Evolutionary conservation across 2,797 vertebrate species (phyloP).

Genomic region (Prionace glauca): DNA sequence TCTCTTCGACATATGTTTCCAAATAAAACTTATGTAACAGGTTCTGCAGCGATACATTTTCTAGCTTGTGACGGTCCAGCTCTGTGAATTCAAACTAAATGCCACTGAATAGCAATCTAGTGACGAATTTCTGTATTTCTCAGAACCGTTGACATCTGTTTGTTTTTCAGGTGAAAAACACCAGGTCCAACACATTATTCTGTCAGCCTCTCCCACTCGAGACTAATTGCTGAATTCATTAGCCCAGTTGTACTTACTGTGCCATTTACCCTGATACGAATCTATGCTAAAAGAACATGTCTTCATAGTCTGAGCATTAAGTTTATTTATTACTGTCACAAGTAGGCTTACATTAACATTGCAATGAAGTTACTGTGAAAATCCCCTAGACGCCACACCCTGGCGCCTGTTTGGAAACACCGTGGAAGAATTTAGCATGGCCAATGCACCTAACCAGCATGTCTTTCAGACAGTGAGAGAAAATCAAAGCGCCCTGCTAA

Average conservation of each 20-base stretch:
- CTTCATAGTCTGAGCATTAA: background rate
- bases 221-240: slow-evolving; percentile 19
- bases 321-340: no score
- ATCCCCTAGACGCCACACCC: no score
- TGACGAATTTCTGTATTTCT: background rate
- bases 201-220: background rate
- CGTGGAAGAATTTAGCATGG: no score
- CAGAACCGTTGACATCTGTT: background rate
- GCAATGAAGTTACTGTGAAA: no score
- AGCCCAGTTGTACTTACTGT: background rate
- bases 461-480: no score
- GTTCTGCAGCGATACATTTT: background rate
- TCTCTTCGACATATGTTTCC: background rate
- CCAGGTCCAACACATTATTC: background rate
- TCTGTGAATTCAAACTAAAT: slow-evolving; percentile 7
- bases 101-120: background rate
- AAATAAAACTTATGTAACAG: background rate
- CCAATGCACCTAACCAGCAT: no score
- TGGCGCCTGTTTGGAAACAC: no score
- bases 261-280: background rate
- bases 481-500: no score
- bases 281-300: background rate
- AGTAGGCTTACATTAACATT: no score
- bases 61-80: background rate
- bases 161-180: background rate